Conservation (phyloP, 2,797 vertebrate genomes). For the Pterois miles region DNA sequence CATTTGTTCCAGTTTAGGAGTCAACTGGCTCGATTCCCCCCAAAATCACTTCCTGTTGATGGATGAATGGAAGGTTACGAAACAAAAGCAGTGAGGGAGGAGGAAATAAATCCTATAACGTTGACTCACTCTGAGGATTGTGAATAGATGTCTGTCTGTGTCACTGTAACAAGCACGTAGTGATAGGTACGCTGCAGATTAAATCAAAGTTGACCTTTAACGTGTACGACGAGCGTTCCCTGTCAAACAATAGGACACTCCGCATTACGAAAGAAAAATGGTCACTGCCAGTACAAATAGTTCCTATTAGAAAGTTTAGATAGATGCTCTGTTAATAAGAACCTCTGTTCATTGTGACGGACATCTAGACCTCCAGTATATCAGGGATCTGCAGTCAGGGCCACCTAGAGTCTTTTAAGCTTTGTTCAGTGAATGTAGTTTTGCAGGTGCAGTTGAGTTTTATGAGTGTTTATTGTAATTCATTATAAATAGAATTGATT, state of each 20-base stretch:
- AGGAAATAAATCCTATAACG: slow-evolving; percentile 18
- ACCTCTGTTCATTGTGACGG: background rate
- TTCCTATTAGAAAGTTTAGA: background rate
- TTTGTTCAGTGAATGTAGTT: background rate
- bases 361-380: background rate
- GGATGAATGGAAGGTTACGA: slow-evolving; percentile 26
- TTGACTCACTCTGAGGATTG: slow-evolving; percentile 9
- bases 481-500: background rate
- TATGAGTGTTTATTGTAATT: background rate
- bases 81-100: slow-evolving; percentile 26
- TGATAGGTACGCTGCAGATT: slow-evolving; percentile 4
- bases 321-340: background rate
- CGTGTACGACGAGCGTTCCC: background rate
- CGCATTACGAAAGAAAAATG: background rate
- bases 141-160: slow-evolving; percentile 5
- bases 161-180: slow-evolving; percentile 2
- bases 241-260: slow-evolving; percentile 5
- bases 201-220: slow-evolving; percentile 30
- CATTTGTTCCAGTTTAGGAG: slow-evolving; percentile 41
- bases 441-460: background rate
- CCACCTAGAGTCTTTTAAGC: background rate
- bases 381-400: background rate
- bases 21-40: slow-evolving; percentile 33
- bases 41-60: slow-evolving; percentile 32
- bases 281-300: background rate